Base-by-base conservation (phyloP, 2,797 vertebrate genomes). In the Petrocephalus sullivani region DNA sequence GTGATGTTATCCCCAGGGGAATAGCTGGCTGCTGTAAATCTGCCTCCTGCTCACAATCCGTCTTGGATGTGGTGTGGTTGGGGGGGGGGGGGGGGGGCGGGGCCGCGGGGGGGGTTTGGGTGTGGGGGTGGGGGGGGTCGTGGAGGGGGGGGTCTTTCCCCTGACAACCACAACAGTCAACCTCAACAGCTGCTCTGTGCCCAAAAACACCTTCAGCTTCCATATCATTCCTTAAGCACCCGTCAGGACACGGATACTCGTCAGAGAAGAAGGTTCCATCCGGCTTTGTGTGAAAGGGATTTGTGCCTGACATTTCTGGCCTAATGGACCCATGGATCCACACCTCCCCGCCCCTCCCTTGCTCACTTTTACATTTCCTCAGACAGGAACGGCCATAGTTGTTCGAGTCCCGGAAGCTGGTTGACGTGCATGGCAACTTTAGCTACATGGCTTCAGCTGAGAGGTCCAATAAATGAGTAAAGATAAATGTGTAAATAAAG, bases 1-100 rank as follows among this genome's bases (percentile, higher is more conserved):
- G 49, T 60, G 41, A 85, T 85, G 83, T 89, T 88, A 90, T 90
- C 89, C 37, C 60, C 4, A 28, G 19, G 87, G 88, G 85, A 90
- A 83, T 87, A 81, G 14, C 53, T 41, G 67, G 21, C 16, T 51
- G 71, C 75, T 56, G 88, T 90, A 87, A 81, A 89, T 86, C 64
- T 81, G 49, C 16, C 86, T 71, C 54, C 67, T 87, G 46, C 53
- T 33, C 54, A n/a, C 19, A 86, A 16, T n/a, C 85, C 28, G 19
- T 86, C 23, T 86, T 61, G 57, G 57, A 61, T 16, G 51, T 21
- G 85, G 85, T 57, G 53, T 83, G 84, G 4, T 85, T 53, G 8
- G 51, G 9, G n/a, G 51, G 46, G 41, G 78, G 51, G 81, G n/a
- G 60, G 82, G 46, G 82, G 46, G 19, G 51, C n/a, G n/a, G n/a